These are phyloP conservation scores for Lathronympha strigana DNA, from an alignment of 2,888 invertebrate species.

Conservation along the genomic window DNA sequence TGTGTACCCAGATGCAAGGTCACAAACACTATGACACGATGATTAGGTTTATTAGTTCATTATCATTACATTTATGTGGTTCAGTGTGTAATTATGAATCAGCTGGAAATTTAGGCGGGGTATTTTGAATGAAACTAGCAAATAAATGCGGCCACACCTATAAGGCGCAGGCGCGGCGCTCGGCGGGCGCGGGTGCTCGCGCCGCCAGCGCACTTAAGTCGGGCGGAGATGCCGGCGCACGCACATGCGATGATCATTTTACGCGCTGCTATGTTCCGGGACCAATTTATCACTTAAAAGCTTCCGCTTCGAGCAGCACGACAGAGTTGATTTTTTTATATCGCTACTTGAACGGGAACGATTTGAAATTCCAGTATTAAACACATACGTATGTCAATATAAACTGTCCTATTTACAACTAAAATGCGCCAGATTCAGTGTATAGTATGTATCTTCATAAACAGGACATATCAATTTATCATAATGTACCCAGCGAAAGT, in stretches of 20 bases:
- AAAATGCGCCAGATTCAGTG: too few species aligned
- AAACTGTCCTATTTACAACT: too few species aligned
- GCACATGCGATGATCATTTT: conserved; percentile 74
- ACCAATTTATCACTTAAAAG: conserved; percentile 82
- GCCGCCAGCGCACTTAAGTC: conserved; percentile 67
- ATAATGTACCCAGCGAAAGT: too few species aligned
- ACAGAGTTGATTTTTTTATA: conserved; percentile 61
- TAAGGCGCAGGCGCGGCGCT: not conserved
- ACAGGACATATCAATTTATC: too few species aligned
- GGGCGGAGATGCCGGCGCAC: conserved; percentile 58
- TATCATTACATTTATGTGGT: too few species aligned
- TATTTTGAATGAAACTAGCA: conserved; percentile 3
- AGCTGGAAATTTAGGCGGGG: not conserved
- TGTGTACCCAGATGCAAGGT: too few species aligned
- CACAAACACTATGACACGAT: too few species aligned
- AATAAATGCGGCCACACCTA: not conserved
- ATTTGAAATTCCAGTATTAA: conserved; percentile 52
- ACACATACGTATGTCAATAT: not conserved
- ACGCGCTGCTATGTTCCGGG: conserved; percentile 78
- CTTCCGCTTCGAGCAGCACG: conserved; percentile 72
- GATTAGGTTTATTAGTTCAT: not conserved
- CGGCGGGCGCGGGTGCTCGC: not conserved
- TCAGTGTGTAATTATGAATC: not conserved
- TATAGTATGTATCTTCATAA: too few species aligned
- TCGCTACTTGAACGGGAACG: conserved; percentile 54